These are phyloP conservation scores for Falco columbarius DNA, from an alignment of 2,797 vertebrate species.

Conservation along the genomic window DNA sequence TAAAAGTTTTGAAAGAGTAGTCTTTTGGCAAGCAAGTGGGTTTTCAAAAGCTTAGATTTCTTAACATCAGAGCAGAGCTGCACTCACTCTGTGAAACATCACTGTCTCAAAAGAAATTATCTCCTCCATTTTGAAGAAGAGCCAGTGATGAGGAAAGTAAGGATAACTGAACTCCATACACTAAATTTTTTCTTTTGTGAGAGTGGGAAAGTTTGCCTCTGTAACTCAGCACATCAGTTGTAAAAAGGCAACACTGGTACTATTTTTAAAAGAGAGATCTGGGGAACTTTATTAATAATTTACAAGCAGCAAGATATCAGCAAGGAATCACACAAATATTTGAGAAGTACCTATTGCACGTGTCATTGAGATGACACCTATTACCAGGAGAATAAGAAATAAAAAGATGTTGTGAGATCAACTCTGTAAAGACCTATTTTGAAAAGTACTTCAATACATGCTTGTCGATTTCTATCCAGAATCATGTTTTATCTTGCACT, in stretches of 20 bases:
- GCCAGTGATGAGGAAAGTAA: neutral
- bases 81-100: neutral
- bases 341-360: neutral
- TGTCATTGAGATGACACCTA: neutral
- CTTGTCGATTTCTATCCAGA: neutral
- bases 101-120: slow-evolving; percentile 8
- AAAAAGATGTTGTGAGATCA: neutral
- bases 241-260: neutral
- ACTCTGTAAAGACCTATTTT: neutral
- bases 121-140: neutral
- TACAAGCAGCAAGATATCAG: neutral
- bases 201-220: neutral
- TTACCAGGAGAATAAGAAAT: neutral
- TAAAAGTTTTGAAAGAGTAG: neutral
- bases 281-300: neutral
- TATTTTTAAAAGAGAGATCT: neutral
- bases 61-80: neutral
- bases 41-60: slow-evolving; percentile 35
- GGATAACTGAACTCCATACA: neutral
- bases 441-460: neutral
- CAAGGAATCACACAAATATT: neutral
- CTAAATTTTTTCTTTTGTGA: neutral
- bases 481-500: neutral
- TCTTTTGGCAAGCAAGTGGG: slow-evolving; percentile 14
- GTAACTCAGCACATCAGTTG: neutral